A percentile compares a stretch with the other conserved stretches of the same genome.
phyloP scores from a whole-genome alignment of 2,888 invertebrate species.

The Drosophila melanosoma region DNA sequence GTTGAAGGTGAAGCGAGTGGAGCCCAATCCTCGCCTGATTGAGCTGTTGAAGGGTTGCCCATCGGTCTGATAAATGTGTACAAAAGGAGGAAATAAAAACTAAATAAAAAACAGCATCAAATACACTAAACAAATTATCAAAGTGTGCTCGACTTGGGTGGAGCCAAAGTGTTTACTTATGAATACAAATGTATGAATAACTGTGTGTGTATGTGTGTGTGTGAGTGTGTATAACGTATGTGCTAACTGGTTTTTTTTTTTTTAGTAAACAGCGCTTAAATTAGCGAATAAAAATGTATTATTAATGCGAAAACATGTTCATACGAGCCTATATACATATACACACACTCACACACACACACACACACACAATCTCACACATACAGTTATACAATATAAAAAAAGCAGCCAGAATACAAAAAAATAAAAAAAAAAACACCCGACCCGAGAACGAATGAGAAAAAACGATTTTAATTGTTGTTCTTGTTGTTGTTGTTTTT shows the following conservation, averaged over 20 bases:
- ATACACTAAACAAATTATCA: conserved; percentile 55
- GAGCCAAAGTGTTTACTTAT: conserved; percentile 42
- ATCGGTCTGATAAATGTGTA: conserved; percentile 36
- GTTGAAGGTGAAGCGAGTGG: conserved; percentile 11
- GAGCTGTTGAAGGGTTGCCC: conserved; percentile 29
- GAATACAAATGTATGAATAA: conserved; percentile 14
- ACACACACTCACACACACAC: conserved; percentile 4
- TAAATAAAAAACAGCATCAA: conserved; percentile 35
- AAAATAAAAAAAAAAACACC: conserved; percentile 35
- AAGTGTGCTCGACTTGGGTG: conserved; percentile 50
- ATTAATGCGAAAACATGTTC: conserved; percentile 82
- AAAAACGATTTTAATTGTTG: conserved; percentile 49
- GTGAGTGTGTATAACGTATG: conserved; percentile 35
- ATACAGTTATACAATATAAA: conserved; percentile 5
- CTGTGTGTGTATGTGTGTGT: conserved; percentile 6
- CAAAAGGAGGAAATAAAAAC: neutral
- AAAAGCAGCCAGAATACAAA: neutral
- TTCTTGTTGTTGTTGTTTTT: conserved; percentile 38
- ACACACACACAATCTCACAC: conserved; percentile 10
- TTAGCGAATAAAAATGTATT: conserved; percentile 82
- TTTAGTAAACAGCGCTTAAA: conserved; percentile 76
- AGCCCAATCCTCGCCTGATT: conserved; percentile 27
- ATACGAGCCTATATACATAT: conserved; percentile 52
- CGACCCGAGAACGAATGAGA: conserved; percentile 45
- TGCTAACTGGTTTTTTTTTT: conserved; percentile 74